Percentiles rank a stretch among this genome's conserved stretches.
Conservation (phyloP, 53 echinoderm and acorn worm species). For the Glandiceps talaboti region DNA sequence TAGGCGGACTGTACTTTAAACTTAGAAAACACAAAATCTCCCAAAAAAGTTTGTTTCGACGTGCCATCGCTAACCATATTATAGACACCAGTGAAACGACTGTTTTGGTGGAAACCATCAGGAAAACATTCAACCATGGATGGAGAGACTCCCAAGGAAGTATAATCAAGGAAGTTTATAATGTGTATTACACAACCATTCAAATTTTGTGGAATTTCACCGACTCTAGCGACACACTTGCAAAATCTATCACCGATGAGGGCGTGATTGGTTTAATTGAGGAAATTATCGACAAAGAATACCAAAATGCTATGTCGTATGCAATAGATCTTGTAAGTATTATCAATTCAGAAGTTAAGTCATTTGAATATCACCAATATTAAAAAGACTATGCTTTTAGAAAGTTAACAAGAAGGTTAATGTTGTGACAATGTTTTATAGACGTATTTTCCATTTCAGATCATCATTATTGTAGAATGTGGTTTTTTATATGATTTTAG, state of each 20-base stretch:
- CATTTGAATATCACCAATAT: no score
- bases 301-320: not conserved
- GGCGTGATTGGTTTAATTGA: not conserved
- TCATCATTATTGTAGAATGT: no score
- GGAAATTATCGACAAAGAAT: not conserved
- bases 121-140: not conserved
- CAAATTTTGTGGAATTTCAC: not conserved
- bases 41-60: not conserved
- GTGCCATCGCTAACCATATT: not conserved
- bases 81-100: not conserved
- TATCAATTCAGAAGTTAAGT: no score
- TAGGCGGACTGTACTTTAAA: not conserved
- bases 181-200: not conserved
- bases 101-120: not conserved
- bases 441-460: no score
- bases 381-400: no score
- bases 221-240: not conserved
- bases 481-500: no score
- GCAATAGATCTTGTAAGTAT: not conserved
- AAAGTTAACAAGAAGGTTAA: no score
- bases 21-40: not conserved
- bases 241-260: not conserved
- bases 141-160: not conserved
- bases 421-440: no score
- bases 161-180: not conserved